phyloP scores from a whole-genome alignment of 2,888 invertebrate species.

The Perizoma flavofasciatum region DNA sequence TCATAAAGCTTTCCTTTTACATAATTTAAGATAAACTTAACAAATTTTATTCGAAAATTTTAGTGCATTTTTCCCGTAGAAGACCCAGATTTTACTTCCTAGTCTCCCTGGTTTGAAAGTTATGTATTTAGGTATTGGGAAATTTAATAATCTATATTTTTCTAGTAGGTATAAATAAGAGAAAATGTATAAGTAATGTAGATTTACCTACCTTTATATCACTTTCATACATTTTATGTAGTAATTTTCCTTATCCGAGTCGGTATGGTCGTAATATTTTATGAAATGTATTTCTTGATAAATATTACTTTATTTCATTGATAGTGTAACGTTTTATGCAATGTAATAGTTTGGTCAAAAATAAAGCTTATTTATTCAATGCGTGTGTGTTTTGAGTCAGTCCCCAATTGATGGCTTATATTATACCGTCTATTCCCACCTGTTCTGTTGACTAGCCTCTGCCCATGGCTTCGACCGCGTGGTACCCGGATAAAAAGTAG shows the following conservation, averaged over 20 bases:
- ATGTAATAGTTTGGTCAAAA: conserved; percentile 82
- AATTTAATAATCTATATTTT: conserved; percentile 24
- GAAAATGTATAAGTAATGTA: conserved; percentile 30
- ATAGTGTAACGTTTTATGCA: conserved; percentile 70
- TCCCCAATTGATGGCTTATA: too few relatives aligned
- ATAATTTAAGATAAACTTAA: conserved; percentile 48
- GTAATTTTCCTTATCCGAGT: conserved; percentile 20
- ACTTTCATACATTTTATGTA: conserved; percentile 18
- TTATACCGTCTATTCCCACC: conserved; percentile 5
- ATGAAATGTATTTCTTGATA: conserved; percentile 39
- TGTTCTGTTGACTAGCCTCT: too few relatives aligned
- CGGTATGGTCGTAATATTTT: conserved; percentile 17
- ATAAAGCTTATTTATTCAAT: conserved; percentile 83
- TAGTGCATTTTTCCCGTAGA: conserved; percentile 32
- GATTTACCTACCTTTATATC: conserved; percentile 30
- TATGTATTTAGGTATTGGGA: neutral
- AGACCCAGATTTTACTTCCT: conserved; percentile 30
- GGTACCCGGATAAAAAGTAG: too few relatives aligned
- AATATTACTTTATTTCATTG: conserved; percentile 54
- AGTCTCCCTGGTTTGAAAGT: neutral
- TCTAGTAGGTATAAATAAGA: conserved; percentile 25
- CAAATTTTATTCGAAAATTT: conserved; percentile 26
- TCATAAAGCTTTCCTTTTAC: conserved; percentile 60
- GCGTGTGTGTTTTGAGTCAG: conserved; percentile 32
- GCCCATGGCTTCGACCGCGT: too few relatives aligned